Evolutionary conservation across 2,888 invertebrate species (phyloP).

Genomic region (Phrixothrix hirtus): DNA sequence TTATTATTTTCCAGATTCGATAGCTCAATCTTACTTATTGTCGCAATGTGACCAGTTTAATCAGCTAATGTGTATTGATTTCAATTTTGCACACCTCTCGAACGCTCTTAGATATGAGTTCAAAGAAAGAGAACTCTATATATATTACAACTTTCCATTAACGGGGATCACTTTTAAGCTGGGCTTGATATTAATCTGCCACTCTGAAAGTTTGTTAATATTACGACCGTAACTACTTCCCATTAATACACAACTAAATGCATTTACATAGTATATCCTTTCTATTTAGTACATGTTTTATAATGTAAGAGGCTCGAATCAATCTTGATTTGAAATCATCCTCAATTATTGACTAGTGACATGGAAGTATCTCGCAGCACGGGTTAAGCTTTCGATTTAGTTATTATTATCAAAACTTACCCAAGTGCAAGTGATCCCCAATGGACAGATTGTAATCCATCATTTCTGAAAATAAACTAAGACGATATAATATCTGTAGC

Average conservation of each 20-base stretch:
- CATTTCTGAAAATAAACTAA: conserved; percentile 4
- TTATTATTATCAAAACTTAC: conserved; percentile 10
- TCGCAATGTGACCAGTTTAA: conserved; percentile 4
- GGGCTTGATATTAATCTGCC: no score
- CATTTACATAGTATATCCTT: no score
- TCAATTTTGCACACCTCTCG: conserved; percentile 1
- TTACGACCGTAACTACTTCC: no score
- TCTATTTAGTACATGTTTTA: no score
- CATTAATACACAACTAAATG: no score
- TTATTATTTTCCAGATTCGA: conserved; percentile 5
- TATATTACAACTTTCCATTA: no score
- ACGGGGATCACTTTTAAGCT: no score
- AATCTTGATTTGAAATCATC: no score
- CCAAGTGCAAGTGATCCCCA: conserved; percentile 9
- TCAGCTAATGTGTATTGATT: conserved; percentile 20
- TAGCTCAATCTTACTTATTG: neutral
- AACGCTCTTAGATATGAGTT: no score
- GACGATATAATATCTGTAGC: conserved; percentile 1
- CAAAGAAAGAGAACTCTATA: no score
- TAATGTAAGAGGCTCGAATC: no score
- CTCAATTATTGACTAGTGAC: conserved; percentile 1
- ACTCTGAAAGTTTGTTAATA: no score
- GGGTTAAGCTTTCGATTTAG: conserved; percentile 1
- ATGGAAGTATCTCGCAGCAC: conserved; percentile 4
- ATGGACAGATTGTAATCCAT: conserved; percentile 16